phyloP scores from a whole-genome alignment of 2,888 invertebrate species.

The Mellilla xanthometata region DNA sequence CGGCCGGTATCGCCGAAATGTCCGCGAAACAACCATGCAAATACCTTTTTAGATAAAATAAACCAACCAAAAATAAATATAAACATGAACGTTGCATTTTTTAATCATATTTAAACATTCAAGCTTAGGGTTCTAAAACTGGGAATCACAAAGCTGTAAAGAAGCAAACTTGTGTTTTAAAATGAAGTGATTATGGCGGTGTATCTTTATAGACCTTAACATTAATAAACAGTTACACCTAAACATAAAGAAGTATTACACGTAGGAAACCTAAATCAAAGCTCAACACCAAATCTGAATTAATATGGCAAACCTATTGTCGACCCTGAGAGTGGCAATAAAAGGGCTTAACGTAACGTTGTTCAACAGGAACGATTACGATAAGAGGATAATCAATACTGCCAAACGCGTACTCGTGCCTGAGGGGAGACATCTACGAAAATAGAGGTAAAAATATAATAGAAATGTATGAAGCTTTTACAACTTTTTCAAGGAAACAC shows the following conservation, averaged over 20 bases:
- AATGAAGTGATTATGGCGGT: not conserved
- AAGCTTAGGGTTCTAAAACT: not conserved
- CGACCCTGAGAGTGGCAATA: conserved; percentile 50
- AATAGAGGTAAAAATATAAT: not conserved
- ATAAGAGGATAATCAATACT: conserved; percentile 64
- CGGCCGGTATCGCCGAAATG: conserved; percentile 41
- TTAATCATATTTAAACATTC: conserved; percentile 5
- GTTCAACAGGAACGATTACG: conserved; percentile 53
- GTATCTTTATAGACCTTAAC: too few species aligned
- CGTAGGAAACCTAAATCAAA: not conserved
- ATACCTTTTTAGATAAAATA: conserved; percentile 15
- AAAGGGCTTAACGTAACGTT: conserved; percentile 56
- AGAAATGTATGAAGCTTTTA: too few species aligned
- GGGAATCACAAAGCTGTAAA: conserved; percentile 4
- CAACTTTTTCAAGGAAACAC: too few species aligned
- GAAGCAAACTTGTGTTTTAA: not conserved
- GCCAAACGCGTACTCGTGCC: conserved; percentile 30
- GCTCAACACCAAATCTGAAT: conserved; percentile 37
- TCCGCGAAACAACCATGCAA: conserved; percentile 30
- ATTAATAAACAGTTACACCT: too few species aligned
- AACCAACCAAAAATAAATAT: conserved; percentile 10
- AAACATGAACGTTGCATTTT: conserved; percentile 6
- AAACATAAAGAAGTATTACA: too few species aligned
- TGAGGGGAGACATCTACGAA: conserved; percentile 19
- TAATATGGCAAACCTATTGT: conserved; percentile 43